Base-by-base conservation (phyloP, 1,140 invertebrate species). In the Drosophila novamexicana region DNA sequence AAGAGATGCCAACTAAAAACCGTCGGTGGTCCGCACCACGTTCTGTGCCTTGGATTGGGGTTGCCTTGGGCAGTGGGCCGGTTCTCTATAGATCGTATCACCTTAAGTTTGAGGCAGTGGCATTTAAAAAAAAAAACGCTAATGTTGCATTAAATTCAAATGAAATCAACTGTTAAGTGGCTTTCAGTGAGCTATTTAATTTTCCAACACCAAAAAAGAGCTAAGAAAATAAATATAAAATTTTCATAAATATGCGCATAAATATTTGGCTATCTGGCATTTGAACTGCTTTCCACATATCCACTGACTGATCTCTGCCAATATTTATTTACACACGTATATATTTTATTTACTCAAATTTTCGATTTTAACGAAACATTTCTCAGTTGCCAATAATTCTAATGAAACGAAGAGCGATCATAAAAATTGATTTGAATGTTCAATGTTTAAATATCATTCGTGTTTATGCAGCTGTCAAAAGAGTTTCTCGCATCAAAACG, bases 111-210 rank as follows among this genome's bases (percentile, higher is more conserved):
- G 67, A 63, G 75, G 72, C 68, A 66, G 59, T 52, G 74, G 81
- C 71, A 89, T 78, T 29, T 29, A 0, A 29, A 29, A 81, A 84
- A 84, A 18, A 77, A 84, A 84, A 37, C 70, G 85, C 84, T 89
- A 89, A 89, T 89, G 84, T 89, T 89, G 84, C 84, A 89, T 89
- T 89, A 89, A 89, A 89, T 89, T 84, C 84, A 89, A 72, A 82
- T 89, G 84, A 89, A 89, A 89, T 89, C 84, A 89, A 89, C 85
- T 89, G 84, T 81, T 89, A 81, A 89, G 84, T 79, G 77, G 84
- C 84, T 89, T 89, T 89, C 84, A 89, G 70, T 89, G 77, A 89
- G 84, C 84, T 89, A 89, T 89, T 89, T 89, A 89, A 89, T 89
- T 84, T 80, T 22, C 73, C 67, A 74, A 75, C 69, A 79, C 68